Percentiles rank a stretch among this genome's conserved stretches.
Conservation (phyloP, 1,140 invertebrate species). For the Drosophila bifasciata region DNA sequence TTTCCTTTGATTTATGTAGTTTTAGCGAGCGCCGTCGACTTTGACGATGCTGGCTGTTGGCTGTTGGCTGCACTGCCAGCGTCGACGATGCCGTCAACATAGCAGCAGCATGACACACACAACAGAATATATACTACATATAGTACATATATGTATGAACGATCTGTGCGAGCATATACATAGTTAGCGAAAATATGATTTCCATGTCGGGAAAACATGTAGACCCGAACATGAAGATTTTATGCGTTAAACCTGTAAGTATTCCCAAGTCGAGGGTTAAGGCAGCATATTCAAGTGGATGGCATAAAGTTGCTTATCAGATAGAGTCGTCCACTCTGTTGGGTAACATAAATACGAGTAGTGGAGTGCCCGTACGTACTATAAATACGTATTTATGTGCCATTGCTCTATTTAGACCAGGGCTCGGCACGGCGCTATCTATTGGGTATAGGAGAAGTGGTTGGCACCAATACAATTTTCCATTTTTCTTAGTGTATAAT, state of each 20-base stretch:
- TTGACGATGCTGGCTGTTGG: not conserved
- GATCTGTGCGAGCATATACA: slow-evolving; percentile 7
- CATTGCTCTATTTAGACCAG: slow-evolving; percentile 4
- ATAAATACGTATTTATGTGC: not conserved
- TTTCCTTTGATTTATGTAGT: slow-evolving; percentile 76
- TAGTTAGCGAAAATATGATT: slow-evolving; percentile 27
- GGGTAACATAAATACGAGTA: too few species aligned
- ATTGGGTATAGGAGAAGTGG: too few species aligned
- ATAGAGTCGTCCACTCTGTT: too few species aligned
- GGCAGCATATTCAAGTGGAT: not conserved
- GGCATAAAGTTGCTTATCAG: not conserved
- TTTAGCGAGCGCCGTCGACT: slow-evolving; percentile 61
- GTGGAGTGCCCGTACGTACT: too few species aligned
- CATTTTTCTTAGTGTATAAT: too few species aligned
- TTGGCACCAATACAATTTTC: too few species aligned
- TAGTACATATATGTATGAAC: slow-evolving; percentile 18
- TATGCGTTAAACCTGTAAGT: not conserved
- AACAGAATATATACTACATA: slow-evolving; percentile 30
- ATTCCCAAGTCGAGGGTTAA: not conserved
- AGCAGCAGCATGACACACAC: slow-evolving; percentile 42
- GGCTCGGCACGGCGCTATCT: too few species aligned
- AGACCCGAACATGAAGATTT: too few species aligned
- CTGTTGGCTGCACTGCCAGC: slow-evolving; percentile 7
- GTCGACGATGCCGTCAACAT: slow-evolving; percentile 25
- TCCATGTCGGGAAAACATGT: too few species aligned